Base-by-base conservation (phyloP, 2,888 invertebrate genomes). In the Resseliella maxima region DNA sequence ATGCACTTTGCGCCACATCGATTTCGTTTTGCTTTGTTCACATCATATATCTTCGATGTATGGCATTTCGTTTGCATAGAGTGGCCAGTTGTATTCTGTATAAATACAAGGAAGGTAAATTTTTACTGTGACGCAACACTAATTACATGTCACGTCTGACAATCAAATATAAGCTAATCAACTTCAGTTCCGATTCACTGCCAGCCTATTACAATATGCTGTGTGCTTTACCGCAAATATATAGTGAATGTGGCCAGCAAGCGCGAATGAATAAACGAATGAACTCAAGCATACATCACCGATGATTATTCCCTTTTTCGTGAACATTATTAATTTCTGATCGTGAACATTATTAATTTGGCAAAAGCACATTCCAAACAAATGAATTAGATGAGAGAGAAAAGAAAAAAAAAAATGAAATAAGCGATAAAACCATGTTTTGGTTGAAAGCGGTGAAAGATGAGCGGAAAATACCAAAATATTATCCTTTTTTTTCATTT, bases 141-240 rank as follows among this genome's bases (percentile, higher is more conserved):
- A 83, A 83, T 38, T 83, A 83, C 24, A 38, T 38, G 38, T 83
- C 83, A 83, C 83, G 83, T 83, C 38, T 83, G 83, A 83, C 83
- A 83, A 38, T 83, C 38, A 83, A 38, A 81, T 81, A 72, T 24
- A 83, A 83, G 36, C 83, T 24, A 83, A 83, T 83, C 83, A 83
- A 83, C 36, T 83, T 72, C 72, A 72, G 31, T 72, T 72, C 72
- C 72, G 72, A 31, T 72, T 72, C 72, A 72, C 12, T 72, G 72
- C 72, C 15, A 35, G 59, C n/a, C 18, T 18, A 50, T 18, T 18
- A 15, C 46, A 50, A 50, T 59, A 12, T 59, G 24, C 27, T 24
- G 24, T 72, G 72, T 21, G 31, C 15, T 72, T 35, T 72, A 35
- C 72, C 72, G n/a, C 72, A 72, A 72, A 72, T 18, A 50, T 8